Percentiles rank a stretch among this genome's conserved stretches.
phyloP scores from a whole-genome alignment of 2,113 vertebrate species.

The Jaculus jaculus region DNA sequence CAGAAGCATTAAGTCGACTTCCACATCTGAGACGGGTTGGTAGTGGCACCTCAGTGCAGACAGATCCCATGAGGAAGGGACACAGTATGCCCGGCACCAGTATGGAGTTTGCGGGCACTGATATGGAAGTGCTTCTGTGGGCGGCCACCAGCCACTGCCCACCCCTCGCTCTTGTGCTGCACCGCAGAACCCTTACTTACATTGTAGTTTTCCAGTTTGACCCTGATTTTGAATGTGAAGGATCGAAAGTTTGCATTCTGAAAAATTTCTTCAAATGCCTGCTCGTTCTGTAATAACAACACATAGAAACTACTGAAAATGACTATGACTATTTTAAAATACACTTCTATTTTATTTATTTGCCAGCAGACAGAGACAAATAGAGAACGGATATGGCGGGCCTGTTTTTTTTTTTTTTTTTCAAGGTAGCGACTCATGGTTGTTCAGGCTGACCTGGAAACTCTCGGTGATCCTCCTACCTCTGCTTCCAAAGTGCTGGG shows the following conservation, averaged over 20 bases:
- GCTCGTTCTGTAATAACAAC: constrained; percentile 90
- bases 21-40: neutral
- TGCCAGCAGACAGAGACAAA: no score
- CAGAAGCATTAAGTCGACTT: neutral
- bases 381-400: no score
- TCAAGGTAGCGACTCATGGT: no score
- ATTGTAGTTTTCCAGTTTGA: constrained; percentile 97
- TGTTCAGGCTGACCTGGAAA: no score
- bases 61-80: neutral
- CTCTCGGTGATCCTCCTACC: no score
- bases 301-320: constrained; percentile 27
- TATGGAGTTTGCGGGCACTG: neutral
- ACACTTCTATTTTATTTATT: no score
- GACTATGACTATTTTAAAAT: neutral
- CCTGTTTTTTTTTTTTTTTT: no score
- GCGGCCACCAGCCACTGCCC: neutral
- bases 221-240: constrained; percentile 92
- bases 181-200: constrained; percentile 86
- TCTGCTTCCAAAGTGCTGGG: no score
- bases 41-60: no score
- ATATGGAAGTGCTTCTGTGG: accelerated
- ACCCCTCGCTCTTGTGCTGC: neutral
- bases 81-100: accelerated
- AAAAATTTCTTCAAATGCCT: constrained; percentile 94
- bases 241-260: constrained; percentile 95